Evolutionary conservation across 2,797 vertebrate species (phyloP).

Genomic region (Avahi laniger): DNA sequence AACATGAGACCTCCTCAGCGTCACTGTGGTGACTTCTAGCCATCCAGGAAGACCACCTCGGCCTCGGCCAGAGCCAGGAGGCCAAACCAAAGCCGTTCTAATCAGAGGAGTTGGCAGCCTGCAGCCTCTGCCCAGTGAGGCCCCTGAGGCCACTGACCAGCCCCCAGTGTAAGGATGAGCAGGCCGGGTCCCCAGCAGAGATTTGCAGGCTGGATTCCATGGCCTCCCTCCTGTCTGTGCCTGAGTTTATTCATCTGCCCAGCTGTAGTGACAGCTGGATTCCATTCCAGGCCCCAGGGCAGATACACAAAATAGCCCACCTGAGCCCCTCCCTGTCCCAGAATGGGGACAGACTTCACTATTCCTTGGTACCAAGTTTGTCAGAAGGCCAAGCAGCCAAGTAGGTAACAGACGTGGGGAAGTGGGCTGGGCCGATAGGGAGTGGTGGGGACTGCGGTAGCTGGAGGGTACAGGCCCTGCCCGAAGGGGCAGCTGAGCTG

Average conservation of each 20-base stretch:
- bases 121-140: not conserved
- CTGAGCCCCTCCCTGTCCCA: not conserved
- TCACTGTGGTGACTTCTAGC: not conserved
- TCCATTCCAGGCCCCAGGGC: not conserved
- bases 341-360: not conserved
- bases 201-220: fast-evolving
- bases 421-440: not conserved
- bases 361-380: not conserved
- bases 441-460: not conserved
- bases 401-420: not conserved
- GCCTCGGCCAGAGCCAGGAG: not conserved
- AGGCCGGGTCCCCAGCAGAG: not conserved
- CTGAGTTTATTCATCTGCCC: not conserved
- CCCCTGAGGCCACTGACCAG: not conserved
- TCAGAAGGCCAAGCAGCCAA: not conserved
- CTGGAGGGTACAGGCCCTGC: not conserved
- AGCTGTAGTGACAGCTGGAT: no score
- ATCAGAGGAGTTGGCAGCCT: not conserved
- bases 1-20: not conserved
- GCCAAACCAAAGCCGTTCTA: not conserved
- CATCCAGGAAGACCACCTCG: not conserved
- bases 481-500: not conserved
- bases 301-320: not conserved
- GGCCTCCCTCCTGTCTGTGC: not conserved
- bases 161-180: not conserved